Evolutionary conservation across 2,797 vertebrate genomes (phyloP).

Genomic region (Oceanodroma leucorhoa): DNA sequence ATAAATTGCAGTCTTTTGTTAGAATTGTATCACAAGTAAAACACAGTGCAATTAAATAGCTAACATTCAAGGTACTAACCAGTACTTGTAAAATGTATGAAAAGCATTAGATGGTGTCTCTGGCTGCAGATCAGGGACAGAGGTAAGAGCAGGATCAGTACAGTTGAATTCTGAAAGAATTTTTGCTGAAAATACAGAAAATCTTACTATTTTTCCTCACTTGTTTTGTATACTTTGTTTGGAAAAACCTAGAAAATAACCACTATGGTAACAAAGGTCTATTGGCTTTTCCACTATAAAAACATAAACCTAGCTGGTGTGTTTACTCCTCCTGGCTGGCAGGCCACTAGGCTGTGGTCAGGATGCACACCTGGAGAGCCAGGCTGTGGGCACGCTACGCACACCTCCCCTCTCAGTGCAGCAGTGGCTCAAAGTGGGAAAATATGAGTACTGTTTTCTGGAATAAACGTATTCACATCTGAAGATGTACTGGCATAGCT

Average conservation of each 20-base stretch:
- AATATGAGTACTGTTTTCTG: not conserved
- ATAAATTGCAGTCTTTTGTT: constrained; percentile 9
- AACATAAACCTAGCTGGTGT: not conserved
- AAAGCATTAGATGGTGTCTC: not conserved
- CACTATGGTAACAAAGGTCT: not conserved
- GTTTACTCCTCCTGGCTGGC: not conserved
- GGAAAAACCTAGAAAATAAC: not conserved
- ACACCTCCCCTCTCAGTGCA: not conserved
- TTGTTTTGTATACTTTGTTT: not conserved
- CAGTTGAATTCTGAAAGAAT: not conserved
- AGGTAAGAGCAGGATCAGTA: not conserved
- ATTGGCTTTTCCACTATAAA: not conserved
- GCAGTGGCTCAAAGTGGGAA: not conserved
- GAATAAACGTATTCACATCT: not conserved
- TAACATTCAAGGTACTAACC: not conserved
- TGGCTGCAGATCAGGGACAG: not conserved
- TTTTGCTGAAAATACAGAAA: not conserved
- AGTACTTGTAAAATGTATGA: not conserved
- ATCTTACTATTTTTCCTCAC: not conserved
- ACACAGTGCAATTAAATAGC: constrained; percentile 13
- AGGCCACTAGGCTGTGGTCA: no score
- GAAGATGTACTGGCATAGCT: not conserved
- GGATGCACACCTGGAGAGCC: not conserved
- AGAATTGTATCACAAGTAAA: constrained; percentile 43
- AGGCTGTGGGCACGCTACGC: accelerated